Base-by-base conservation (phyloP, 2,888 invertebrate species). In the Perizoma flavofasciatum region DNA sequence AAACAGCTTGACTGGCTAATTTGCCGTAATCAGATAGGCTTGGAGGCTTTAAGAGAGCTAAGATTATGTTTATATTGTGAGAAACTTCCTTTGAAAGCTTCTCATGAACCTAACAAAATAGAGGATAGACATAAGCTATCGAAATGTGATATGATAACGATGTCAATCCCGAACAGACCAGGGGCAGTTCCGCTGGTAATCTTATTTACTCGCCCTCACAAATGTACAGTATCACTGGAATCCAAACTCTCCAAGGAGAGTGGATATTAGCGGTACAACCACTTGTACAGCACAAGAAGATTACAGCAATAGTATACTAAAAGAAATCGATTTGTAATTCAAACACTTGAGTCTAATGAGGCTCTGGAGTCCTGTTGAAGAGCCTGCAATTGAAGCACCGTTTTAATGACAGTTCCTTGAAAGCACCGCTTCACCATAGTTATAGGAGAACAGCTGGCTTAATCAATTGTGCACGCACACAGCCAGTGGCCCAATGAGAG, bases 351-450 rank as follows among this genome's bases (percentile, higher is more conserved):
- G 49, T 55, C 61, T 69, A 74, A 71, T 73, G 76, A 75, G 75
- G 81, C 81, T 75, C 54, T 68, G 73, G 70, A 68, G 72, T 79
- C 82, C 82, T 82, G 78, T 67, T 73, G 71, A 48, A 71, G 75
- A 78, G 75, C 66, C 82, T 70, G 82, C 81, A 83, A 86, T 86
- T 76, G 72, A 85, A 78, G 81, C 76, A 83, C 89, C 89, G 90
- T 89, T 89, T 84, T 90, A 88, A 89, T 88, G 84, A 82, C 78
- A 78, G 83, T 85, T 85, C 84, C 84, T 86, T 79, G 76, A 73
- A 79, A 77, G 77, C 75, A 75, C 85, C 82, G 85, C 81, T 78
- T 73, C 44, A 39, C 22, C 55, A 51, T 41, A 58, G 58, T 41
- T 44, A 39, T n/a, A 5, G 33, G 32, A 49, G 32, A 54, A 55